Conservation (phyloP, 64 coral and sea anemone genomes). For the Trachythela sp. region DNA sequence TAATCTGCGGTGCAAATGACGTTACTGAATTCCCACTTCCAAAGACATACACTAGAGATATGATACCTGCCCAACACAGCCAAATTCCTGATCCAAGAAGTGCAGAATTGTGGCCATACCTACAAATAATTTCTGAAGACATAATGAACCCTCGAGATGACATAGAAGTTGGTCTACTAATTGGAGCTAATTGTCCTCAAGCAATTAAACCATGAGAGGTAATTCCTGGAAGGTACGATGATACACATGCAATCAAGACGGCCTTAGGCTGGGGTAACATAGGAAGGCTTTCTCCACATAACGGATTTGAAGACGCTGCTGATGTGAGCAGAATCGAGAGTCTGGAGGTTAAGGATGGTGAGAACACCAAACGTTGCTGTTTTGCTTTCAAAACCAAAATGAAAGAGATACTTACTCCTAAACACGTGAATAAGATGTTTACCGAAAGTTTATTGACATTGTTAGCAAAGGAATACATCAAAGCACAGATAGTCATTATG, state of each 20-base stretch:
- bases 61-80: not conserved
- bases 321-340: not conserved
- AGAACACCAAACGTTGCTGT: not conserved
- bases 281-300: not conserved
- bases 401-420: not conserved
- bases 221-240: not conserved
- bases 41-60: not conserved
- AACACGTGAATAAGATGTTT: not conserved
- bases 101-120: not conserved
- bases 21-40: not conserved
- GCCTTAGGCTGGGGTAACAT: not conserved
- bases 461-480: not conserved
- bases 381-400: not conserved
- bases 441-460: not conserved
- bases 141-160: not conserved
- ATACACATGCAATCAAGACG: not conserved
- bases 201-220: not conserved
- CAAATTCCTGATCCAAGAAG: not conserved
- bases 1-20: not conserved
- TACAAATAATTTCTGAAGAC: not conserved
- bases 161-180: not conserved
- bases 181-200: not conserved
- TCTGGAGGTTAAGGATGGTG: not conserved
- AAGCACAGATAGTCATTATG: not conserved
- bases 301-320: not conserved